Conservation (phyloP, 2,113 vertebrate genomes). For the Falco punctatus region DNA sequence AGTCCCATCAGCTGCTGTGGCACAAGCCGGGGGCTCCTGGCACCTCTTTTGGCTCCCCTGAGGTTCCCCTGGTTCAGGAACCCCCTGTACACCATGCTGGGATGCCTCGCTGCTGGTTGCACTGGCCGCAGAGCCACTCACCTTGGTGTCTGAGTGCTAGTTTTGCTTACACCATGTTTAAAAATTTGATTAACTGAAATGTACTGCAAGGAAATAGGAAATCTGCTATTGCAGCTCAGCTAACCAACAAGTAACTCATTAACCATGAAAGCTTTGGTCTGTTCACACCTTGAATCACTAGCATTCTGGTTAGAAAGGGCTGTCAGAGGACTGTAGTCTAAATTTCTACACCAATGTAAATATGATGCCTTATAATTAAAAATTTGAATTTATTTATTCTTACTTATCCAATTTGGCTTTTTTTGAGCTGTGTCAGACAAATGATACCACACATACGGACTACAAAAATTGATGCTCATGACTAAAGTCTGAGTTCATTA, state of each 20-base stretch:
- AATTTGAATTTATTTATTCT: not conserved
- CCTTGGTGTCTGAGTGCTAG: not conserved
- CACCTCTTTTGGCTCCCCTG: not conserved
- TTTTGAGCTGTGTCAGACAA: not conserved
- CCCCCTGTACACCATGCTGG: not conserved
- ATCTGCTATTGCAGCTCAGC: not conserved
- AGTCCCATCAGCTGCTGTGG: not conserved
- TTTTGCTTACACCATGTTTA: not conserved
- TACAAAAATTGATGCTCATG: not conserved
- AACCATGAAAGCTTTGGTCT: not conserved
- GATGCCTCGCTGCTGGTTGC: not conserved
- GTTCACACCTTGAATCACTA: not conserved
- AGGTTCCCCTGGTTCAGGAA: not conserved
- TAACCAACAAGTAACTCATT: not conserved
- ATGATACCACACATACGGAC: rapidly evolving
- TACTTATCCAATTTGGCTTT: not conserved
- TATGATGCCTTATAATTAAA: not conserved
- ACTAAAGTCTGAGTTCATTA: not conserved
- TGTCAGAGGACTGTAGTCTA: not conserved
- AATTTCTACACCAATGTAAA: not conserved
- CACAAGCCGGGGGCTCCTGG: too few relatives aligned
- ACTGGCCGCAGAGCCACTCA: not conserved
- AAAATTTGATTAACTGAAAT: not conserved
- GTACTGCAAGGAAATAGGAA: not conserved
- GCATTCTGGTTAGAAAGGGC: not conserved